Evolutionary conservation across 2,797 vertebrate species (phyloP), one percentile per base, ranked within the genome.

Genomic region (Apogon talboti): DNA sequence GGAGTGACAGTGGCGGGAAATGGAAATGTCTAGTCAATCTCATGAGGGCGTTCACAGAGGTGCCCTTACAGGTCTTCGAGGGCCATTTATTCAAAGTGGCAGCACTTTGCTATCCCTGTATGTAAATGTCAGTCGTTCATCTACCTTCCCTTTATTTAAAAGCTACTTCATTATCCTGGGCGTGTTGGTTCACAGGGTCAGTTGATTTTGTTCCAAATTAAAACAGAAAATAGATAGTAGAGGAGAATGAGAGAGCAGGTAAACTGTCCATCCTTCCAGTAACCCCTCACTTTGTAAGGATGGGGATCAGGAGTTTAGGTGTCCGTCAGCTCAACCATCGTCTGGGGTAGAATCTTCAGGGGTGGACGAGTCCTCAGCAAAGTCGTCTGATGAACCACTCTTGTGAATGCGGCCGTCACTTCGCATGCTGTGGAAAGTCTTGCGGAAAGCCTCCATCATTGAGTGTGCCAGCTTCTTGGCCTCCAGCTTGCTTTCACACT

Each of bases 401-500:
- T 97, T 97, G 90, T 98, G 96, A 90, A 99, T 98, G 84, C 96
- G 94, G 6, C 98, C 97, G 0, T 99, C 97, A 0, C 96, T 98
- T 88, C 96, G 96, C 98, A 99, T 99, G 92, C 97, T 98, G 87
- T 96, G 96, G 95, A 99, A 99, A 92, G 98, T 99, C 92, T 98
- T 98, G 92, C 92, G 97, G 93, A 99, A 99, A 77, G 98, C 97
- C 91, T 99, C 97, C 98, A 99, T 99, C 98, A 99, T 99, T 52
- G 97, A 95, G 7, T 99, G 98, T 1, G 98, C 98, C 88, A 99
- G 93, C 93, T 97, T 98, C 93, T 99, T 99, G 88, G 98, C 98
- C 93, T 98, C 96, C 16, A 98, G 89, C 94, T 99, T 98, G 93
- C 93, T 97, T 92, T 98, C 96, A 1, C 98, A 99, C 90, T 98